These are phyloP conservation scores for Smutsia temminckii DNA, from an alignment of 2,797 vertebrate species.

Conservation along the genomic window DNA sequence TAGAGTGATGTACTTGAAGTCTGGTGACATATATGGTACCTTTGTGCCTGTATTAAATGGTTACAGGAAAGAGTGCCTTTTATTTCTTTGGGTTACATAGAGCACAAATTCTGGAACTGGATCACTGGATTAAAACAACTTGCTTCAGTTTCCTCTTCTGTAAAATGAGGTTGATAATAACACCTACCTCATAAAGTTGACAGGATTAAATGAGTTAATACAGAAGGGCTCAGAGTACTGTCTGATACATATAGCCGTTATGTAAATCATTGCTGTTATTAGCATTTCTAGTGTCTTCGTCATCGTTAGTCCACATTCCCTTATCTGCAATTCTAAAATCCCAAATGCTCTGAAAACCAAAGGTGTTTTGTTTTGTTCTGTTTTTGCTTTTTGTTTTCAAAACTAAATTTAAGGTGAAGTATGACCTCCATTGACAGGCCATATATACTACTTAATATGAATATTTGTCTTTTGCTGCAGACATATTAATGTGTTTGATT, in stretches of 20 bases:
- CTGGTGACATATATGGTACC: background rate
- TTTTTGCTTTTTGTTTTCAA: background rate
- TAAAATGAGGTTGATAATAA: background rate
- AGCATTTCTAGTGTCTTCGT: background rate
- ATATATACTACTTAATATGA: background rate
- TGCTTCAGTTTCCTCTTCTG: background rate
- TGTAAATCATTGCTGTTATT: background rate
- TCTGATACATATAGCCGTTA: background rate
- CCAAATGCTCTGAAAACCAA: background rate
- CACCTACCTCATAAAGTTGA: background rate
- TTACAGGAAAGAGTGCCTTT: background rate
- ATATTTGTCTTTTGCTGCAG: background rate
- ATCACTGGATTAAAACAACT: background rate
- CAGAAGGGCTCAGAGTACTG: too few species aligned
- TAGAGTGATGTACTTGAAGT: background rate
- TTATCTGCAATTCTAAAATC: constrained; percentile 35
- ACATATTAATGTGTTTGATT: background rate
- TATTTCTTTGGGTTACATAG: background rate
- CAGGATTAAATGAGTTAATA: background rate
- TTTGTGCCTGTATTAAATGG: background rate
- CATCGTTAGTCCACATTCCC: background rate
- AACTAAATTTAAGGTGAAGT: constrained; percentile 5
- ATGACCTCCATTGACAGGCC: background rate
- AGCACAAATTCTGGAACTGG: background rate
- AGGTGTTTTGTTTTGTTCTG: background rate